Evolutionary conservation across 2,797 vertebrate genomes (phyloP).

Genomic region (Pelodytes ibericus): DNA sequence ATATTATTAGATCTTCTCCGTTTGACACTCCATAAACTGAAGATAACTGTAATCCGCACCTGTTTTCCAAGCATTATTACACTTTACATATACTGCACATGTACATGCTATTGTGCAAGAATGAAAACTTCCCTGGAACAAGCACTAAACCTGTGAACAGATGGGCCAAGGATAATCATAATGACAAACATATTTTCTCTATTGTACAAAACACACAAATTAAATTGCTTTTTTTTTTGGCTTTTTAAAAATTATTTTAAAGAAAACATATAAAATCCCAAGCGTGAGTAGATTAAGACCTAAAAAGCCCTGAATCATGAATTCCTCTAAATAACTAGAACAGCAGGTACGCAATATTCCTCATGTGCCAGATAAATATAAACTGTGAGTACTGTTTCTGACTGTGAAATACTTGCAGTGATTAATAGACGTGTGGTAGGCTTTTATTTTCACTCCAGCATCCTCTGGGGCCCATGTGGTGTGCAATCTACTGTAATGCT

Average conservation of each 20-base stretch:
- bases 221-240: conserved; percentile 3
- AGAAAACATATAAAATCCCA: conserved; percentile 27
- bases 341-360: conserved; percentile 40
- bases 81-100: conserved; percentile 4
- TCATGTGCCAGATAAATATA: conserved; percentile 50
- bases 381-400: conserved; percentile 58
- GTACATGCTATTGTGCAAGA: not conserved
- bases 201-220: conserved; percentile 16
- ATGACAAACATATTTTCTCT: conserved; percentile 29
- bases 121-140: conserved; percentile 3
- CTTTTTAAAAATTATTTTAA: not conserved
- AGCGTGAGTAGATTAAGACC: conserved; percentile 4
- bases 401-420: conserved; percentile 64
- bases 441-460: conserved; percentile 64
- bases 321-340: conserved; percentile 40
- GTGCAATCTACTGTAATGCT: conserved; percentile 65
- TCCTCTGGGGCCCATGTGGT: conserved; percentile 67
- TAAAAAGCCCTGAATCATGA: conserved; percentile 39
- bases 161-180: conserved; percentile 9
- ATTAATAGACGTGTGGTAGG: conserved; percentile 70
- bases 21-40: not conserved
- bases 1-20: not conserved
- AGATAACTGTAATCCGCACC: conserved; percentile 4
- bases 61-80: not conserved
- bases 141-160: conserved; percentile 3